Evolutionary conservation across 35 echinoderm and acorn worm species (phyloP), one percentile per base, ranked within the genome.

Genomic region (Patiria miniata): DNA sequence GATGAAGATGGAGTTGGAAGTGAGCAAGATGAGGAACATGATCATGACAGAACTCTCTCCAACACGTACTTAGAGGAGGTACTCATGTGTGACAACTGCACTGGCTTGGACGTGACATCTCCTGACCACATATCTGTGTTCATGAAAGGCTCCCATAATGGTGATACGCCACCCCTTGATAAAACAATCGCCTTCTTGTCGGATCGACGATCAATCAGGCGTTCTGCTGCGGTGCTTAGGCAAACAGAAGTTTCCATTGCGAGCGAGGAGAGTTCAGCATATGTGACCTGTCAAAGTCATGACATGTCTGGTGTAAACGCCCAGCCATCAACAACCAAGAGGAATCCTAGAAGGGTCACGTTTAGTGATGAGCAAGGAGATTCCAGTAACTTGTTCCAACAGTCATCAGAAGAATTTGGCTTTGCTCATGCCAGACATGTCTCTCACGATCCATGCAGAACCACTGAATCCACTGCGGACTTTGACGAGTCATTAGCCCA

Each of bases 71-170:
- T 73, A 32, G 65, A 73, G 34, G 65, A 73, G 34, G 19, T 34
- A 7, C 65, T 73, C 26, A 73, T 26, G 26, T 6, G 42, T 47
- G 65, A 73, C 19, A 22, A 16, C 2, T 81, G 77, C 57, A 84
- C 90, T 34, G 95, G 95, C 50, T 68, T 97, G 17, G 95, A 97
- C 76, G 84, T 97, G 8, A 97, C 95, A 15, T 93, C 91, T 17
- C 95, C 95, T 37, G 95, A 97, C 47, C 88, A 97, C 33, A 59
- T 88, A 2, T 9, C 90, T 28, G 26, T 87, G 8, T 97, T 93
- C 81, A 22, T 78, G 1, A 94, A 90, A 82, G 79, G 29, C n/a
- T 73, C 3, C 26, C 65, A 73, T 32, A 73, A 34, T 39, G 81
- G 51, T 83, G 55, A 38, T 39, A 65, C 6, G 60, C 79, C 19